Percentiles rank a stretch among this genome's conserved stretches.
Conservation (phyloP, 1,140 invertebrate species). For the Drosophila eugracilis region DNA sequence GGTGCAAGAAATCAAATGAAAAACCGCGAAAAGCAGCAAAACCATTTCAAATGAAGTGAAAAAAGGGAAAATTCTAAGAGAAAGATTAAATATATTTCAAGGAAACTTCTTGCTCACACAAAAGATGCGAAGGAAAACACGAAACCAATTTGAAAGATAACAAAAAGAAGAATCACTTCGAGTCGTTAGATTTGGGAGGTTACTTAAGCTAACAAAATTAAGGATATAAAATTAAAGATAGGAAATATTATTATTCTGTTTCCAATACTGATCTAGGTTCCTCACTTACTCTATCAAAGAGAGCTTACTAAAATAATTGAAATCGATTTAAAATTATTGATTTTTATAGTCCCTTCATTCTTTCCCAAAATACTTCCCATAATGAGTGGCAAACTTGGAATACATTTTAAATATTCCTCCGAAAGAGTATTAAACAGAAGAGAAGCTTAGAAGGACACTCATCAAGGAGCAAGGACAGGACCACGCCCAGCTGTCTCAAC, state of each 20-base stretch:
- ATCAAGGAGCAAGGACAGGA: slow-evolving; percentile 27
- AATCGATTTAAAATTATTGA: too few relatives aligned
- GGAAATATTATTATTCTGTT: background rate
- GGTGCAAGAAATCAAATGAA: slow-evolving; percentile 65
- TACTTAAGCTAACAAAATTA: background rate
- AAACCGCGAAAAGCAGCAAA: slow-evolving; percentile 17
- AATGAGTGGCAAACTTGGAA: too few relatives aligned
- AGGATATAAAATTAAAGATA: background rate
- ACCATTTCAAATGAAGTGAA: background rate
- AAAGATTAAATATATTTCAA: slow-evolving; percentile 2
- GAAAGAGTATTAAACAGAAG: slow-evolving; percentile 1
- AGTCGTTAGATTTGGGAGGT: background rate
- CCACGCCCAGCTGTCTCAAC: slow-evolving; percentile 63
- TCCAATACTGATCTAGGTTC: too few relatives aligned
- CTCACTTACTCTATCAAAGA: too few relatives aligned
- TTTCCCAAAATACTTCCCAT: too few relatives aligned
- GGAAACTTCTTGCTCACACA: background rate
- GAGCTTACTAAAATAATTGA: too few relatives aligned
- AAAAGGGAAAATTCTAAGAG: background rate
- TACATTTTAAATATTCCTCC: background rate
- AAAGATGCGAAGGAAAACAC: slow-evolving; percentile 31
- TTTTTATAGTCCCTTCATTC: too few relatives aligned
- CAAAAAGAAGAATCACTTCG: slow-evolving; percentile 13
- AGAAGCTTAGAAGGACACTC: slow-evolving; percentile 18
- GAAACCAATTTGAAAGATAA: slow-evolving; percentile 70